Evolutionary conservation across 2,113 vertebrate genomes (phyloP), one percentile per base, ranked within the genome.

Genomic region (Hyla sarda): DNA sequence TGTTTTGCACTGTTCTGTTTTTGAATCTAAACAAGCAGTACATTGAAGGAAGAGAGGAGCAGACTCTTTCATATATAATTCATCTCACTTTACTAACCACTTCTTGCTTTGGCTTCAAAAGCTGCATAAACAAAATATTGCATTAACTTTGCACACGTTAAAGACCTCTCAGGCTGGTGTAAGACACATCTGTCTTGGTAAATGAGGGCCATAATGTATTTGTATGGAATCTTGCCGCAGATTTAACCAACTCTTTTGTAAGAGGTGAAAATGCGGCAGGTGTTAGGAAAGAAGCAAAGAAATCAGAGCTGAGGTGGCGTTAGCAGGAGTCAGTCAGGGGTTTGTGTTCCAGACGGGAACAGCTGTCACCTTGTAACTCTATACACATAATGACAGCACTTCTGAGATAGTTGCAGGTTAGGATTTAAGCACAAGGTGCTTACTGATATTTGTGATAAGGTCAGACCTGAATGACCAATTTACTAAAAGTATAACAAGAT

Each of bases 331-430:
- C 48, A 75, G 25, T 48, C n/a, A 9, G 19, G 25, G n/a, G 17
- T 23, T 41, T 71, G 67, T 71, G 54, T 54, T 54, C 48, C 50
- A 77, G 48, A 77, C 12, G 1, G 11, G 37, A 54, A 47, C 75
- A 77, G 28, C 48, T 77, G 75, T 19, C 75, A 77, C 75, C 75
- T 54, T 54, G 75, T 77, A 77, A 77, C 48, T 54, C 48, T 54
- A 77, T 77, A 77, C 30, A 3, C 47, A 76, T 52, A 10, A 30
- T 30, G 16, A 30, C 23, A 28, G 25, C 25, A 30, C 1, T 65
- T 5, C 65, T 34, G 16, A 34, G 65, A 19, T 34, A 69, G 32
- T 34, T 32, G 16, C 14, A 0, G 28, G 5, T 21, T 69, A 30
- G 2, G 65, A 69, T 69, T 71, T 71, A 71, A 23, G 34, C 67